phyloP scores from a whole-genome alignment of 2,888 invertebrate species.

The Tyria jacobaeae region DNA sequence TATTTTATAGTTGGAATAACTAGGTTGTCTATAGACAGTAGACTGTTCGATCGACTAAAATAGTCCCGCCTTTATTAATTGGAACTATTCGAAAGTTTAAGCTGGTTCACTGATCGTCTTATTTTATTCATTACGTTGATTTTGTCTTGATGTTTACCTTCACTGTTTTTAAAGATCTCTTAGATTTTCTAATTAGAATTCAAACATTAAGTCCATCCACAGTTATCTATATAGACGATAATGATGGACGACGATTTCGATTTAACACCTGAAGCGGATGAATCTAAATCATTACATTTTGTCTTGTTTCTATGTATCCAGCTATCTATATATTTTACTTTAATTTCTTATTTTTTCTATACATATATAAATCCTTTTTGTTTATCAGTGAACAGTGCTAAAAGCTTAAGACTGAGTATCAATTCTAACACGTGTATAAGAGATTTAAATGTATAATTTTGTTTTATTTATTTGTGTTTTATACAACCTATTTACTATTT shows the following conservation, averaged over 20 bases:
- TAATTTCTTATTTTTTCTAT: not conserved
- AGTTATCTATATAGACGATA: too few species aligned
- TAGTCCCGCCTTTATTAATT: constrained; percentile 4
- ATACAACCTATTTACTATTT: constrained; percentile 33
- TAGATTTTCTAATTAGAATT: too few species aligned
- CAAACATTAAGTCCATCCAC: not conserved
- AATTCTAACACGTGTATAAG: constrained; percentile 51
- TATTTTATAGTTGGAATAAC: not conserved
- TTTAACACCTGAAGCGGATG: not conserved
- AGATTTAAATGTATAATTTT: constrained; percentile 51
- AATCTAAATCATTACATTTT: not conserved
- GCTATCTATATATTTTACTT: not conserved
- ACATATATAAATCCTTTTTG: constrained; percentile 3
- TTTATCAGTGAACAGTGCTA: constrained; percentile 44
- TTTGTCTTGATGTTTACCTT: not conserved
- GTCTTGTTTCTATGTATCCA: constrained; percentile 5
- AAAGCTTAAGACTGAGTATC: constrained; percentile 63
- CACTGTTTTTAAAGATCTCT: not conserved
- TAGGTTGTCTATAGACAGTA: not conserved
- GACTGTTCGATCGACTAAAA: constrained; percentile 6
- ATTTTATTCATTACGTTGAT: not conserved
- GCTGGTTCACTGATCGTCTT: constrained; percentile 45
- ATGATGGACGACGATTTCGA: too few species aligned
- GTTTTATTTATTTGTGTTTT: constrained; percentile 48
- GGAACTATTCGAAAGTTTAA: constrained; percentile 46